A percentile compares a stretch with the other conserved stretches of the same genome.
Conservation (phyloP, 2,113 vertebrate species). For the Neoarius graeffei region DNA sequence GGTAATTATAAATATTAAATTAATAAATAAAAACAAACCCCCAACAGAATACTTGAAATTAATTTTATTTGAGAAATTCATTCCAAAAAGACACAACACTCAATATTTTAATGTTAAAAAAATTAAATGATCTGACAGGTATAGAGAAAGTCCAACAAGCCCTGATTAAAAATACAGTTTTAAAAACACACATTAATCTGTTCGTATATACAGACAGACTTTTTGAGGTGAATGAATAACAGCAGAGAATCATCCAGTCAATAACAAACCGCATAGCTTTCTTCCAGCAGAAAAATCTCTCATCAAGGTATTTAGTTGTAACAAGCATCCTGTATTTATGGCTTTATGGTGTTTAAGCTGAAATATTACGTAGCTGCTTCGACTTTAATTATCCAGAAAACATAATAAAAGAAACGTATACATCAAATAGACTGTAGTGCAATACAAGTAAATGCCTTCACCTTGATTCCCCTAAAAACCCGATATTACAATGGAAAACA, state of each 20-base stretch:
- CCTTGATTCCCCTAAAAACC: neutral
- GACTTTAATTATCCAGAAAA: neutral
- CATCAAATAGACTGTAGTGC: neutral
- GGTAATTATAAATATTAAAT: neutral
- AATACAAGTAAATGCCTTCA: neutral
- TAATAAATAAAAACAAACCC: neutral
- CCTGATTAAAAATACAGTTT: neutral
- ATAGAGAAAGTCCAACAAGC: neutral
- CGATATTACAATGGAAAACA: neutral
- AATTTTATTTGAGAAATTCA: neutral
- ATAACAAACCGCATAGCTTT: neutral
- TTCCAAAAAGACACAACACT: neutral
- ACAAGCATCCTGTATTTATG: neutral
- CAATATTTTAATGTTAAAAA: neutral
- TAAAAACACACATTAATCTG: neutral
- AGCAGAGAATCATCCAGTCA: neutral
- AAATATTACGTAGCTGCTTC: neutral
- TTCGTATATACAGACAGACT: too few species aligned
- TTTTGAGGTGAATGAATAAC: neutral
- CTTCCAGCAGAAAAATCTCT: neutral
- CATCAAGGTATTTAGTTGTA: neutral
- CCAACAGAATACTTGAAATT: neutral
- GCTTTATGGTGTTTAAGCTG: neutral
- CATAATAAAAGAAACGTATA: neutral
- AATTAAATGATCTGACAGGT: neutral